phyloP scores from a whole-genome alignment of 2,888 invertebrate species.

The Xylocampa areola region DNA sequence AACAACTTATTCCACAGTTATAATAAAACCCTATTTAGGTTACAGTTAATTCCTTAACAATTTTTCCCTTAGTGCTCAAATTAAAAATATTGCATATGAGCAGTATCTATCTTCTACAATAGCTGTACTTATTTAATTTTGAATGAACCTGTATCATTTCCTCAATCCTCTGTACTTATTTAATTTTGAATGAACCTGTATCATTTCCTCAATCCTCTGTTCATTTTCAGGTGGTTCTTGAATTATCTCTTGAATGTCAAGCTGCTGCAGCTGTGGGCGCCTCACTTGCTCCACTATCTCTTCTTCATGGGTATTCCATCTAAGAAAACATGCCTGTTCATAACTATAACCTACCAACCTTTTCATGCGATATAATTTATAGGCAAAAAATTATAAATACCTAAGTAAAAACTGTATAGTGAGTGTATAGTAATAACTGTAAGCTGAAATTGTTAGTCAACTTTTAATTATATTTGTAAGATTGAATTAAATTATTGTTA shows the following conservation, averaged over 20 bases:
- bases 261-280: constrained; percentile 47
- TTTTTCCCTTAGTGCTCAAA: too few species aligned
- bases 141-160: constrained; percentile 71
- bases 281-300: constrained; percentile 37
- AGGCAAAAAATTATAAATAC: neutral
- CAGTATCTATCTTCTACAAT: neutral
- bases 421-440: neutral
- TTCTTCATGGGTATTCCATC: constrained; percentile 61
- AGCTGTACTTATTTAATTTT: neutral
- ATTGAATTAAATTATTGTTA: neutral
- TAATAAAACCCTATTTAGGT: too few species aligned
- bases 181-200: constrained; percentile 62
- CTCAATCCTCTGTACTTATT: constrained; percentile 57
- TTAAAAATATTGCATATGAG: too few species aligned
- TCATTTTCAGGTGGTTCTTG: constrained; percentile 69
- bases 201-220: constrained; percentile 71
- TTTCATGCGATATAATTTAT: neutral
- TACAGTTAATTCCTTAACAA: too few species aligned
- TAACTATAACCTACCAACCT: constrained; percentile 5
- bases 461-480: neutral
- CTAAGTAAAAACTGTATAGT: neutral
- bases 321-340: constrained; percentile 35
- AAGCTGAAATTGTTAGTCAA: constrained; percentile 8
- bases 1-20: too few species aligned
- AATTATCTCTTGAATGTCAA: constrained; percentile 51